phyloP scores from a whole-genome alignment of 1,140 invertebrate species.

The Daktulosphaira vitifoliae region DNA sequence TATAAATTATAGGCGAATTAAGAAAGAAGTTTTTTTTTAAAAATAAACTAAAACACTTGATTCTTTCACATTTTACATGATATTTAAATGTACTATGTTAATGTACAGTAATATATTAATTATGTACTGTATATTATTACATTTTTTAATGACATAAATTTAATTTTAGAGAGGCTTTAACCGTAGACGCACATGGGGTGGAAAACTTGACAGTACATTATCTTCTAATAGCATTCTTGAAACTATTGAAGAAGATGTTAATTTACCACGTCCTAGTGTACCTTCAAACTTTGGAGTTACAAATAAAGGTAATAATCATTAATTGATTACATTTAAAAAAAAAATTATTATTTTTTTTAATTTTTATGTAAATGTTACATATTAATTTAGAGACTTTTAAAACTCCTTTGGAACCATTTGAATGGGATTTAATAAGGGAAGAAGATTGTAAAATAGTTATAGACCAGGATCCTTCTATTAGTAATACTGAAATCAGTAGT shows the following conservation, averaged over 20 bases:
- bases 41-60: no score
- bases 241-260: slow-evolving; percentile 39
- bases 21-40: no score
- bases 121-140: no score
- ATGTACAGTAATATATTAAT: no score
- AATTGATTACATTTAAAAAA: not conserved
- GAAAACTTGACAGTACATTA: slow-evolving; percentile 31
- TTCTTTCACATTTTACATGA: no score
- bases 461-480: not conserved
- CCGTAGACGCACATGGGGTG: slow-evolving; percentile 40
- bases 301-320: slow-evolving; percentile 28
- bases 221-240: slow-evolving; percentile 35
- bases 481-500: not conserved
- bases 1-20: no score
- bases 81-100: no score
- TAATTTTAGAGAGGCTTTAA: slow-evolving; percentile 35
- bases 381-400: slow-evolving; percentile 36
- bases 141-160: no score
- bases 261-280: slow-evolving; percentile 12
- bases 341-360: no score
- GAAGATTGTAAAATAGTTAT: not conserved
- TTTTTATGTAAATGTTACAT: no score
- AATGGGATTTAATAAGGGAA: slow-evolving; percentile 40
- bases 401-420: slow-evolving; percentile 41
- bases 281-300: slow-evolving; percentile 30